Evolutionary conservation across 2,797 vertebrate species (phyloP).

Genomic region (Spinus olivaceus): DNA sequence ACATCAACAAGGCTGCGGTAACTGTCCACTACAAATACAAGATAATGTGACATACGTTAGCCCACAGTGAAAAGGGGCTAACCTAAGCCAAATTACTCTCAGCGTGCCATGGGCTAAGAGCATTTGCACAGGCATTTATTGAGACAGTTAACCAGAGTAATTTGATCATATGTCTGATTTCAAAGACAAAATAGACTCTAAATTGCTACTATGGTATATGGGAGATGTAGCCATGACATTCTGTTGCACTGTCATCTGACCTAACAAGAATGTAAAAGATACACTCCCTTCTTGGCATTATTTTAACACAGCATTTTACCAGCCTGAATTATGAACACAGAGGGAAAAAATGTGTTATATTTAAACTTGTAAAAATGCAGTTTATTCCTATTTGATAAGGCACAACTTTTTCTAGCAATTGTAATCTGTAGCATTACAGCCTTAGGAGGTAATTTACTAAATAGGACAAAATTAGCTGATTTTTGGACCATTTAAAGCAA

Average conservation of each 20-base stretch:
- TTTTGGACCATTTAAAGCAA: conserved; percentile 77
- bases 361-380: conserved; percentile 47
- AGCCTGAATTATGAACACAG: conserved; percentile 55
- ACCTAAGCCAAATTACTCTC: conserved; percentile 45
- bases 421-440: conserved; percentile 75
- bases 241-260: conserved; percentile 53
- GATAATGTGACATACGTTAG: conserved; percentile 46
- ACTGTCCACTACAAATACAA: conserved; percentile 20
- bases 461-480: conserved; percentile 79
- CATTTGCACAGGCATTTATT: conserved; percentile 47
- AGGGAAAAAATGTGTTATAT: not conserved
- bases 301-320: conserved; percentile 42
- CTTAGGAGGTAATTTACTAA: conserved; percentile 79
- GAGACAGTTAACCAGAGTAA: conserved; percentile 49
- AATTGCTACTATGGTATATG: conserved; percentile 51
- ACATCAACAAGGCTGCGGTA: not conserved
- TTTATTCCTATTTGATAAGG: conserved; percentile 58
- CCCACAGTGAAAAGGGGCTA: conserved; percentile 39
- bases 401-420: conserved; percentile 67
- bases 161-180: conserved; percentile 46
- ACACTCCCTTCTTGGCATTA: conserved; percentile 4
- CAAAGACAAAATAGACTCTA: conserved; percentile 55
- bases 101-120: conserved; percentile 27
- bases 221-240: conserved; percentile 24
- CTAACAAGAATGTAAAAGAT: conserved; percentile 47